Evolutionary conservation across 1,140 invertebrate species (phyloP).

Genomic region (Trichoplusia ni): DNA sequence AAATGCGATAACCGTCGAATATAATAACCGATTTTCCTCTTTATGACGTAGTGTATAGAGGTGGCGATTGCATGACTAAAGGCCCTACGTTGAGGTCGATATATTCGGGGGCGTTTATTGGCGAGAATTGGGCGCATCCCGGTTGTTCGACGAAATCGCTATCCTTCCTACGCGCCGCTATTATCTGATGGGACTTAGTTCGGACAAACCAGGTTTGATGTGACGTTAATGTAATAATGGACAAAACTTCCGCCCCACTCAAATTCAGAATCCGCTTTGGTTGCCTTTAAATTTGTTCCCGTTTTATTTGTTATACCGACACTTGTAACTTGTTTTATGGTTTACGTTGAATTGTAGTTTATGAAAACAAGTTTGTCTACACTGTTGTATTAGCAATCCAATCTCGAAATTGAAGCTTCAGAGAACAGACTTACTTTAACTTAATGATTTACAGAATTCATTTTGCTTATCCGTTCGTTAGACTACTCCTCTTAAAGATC

Average conservation of each 20-base stretch:
- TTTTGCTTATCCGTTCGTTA: too few species aligned
- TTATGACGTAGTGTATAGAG: constrained; percentile 48
- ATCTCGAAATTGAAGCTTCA: too few species aligned
- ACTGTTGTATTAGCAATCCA: too few species aligned
- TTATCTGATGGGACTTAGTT: constrained; percentile 63
- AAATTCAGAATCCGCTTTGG: constrained; percentile 8
- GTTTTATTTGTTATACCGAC: constrained; percentile 24
- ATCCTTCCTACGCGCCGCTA: constrained; percentile 62
- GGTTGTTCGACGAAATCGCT: constrained; percentile 73
- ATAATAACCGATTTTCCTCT: constrained; percentile 52
- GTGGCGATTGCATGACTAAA: constrained; percentile 53
- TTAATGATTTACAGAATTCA: too few species aligned
- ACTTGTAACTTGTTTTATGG: constrained; percentile 7
- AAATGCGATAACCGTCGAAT: constrained; percentile 46
- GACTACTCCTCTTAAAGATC: too few species aligned
- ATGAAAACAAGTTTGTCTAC: constrained; percentile 1
- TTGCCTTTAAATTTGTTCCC: constrained; percentile 20
- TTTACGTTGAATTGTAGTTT: constrained; percentile 7
- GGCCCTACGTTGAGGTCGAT: constrained; percentile 53
- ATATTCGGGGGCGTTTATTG: constrained; percentile 72
- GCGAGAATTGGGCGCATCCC: constrained; percentile 78
- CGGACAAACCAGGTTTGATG: constrained; percentile 52
- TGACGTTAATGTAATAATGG: constrained; percentile 47
- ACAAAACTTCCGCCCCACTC: constrained; percentile 43
- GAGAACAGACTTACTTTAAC: too few species aligned